A percentile compares a stretch with the other conserved stretches of the same genome.
Evolutionary conservation across 2,113 vertebrate species (phyloP).

Genomic region (Zosterops lateralis): DNA sequence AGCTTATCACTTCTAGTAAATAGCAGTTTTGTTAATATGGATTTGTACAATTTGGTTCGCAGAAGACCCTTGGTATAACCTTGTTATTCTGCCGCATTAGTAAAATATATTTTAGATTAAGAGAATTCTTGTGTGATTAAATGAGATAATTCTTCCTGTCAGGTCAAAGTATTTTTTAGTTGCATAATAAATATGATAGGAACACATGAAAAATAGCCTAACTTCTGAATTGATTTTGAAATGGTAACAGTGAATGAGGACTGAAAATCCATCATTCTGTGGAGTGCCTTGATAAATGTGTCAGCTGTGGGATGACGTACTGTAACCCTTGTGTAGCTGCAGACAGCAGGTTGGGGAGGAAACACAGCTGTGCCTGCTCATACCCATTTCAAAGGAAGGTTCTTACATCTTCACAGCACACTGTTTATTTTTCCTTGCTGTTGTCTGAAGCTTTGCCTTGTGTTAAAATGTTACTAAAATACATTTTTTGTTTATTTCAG

Average conservation of each 20-base stretch:
- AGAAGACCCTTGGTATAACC: not conserved
- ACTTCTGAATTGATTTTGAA: conserved; percentile 23
- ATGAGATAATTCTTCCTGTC: not conserved
- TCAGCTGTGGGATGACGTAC: conserved; percentile 43
- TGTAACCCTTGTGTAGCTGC: conserved; percentile 51
- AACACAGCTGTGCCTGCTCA: conserved; percentile 51
- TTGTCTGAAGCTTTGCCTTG: not conserved
- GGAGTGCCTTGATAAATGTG: conserved; percentile 62
- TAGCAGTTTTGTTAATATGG: not conserved
- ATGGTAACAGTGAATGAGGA: not conserved
- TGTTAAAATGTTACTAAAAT: not conserved
- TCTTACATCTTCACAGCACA: not conserved
- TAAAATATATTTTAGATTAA: conserved; percentile 19
- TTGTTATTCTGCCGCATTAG: not conserved
- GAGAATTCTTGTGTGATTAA: conserved; percentile 15
- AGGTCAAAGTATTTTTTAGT: not conserved
- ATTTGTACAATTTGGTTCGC: not conserved
- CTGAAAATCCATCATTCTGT: conserved; percentile 30
- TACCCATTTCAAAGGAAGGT: not conserved
- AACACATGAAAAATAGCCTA: not conserved
- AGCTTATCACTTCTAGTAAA: not conserved
- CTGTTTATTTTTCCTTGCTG: not conserved
- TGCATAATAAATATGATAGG: not conserved
- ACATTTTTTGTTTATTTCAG: conserved; percentile 64
- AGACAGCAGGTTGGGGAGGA: conserved; percentile 40